Evolutionary conservation across 1,140 invertebrate species (phyloP).

Genomic region (Tribolium madens): DNA sequence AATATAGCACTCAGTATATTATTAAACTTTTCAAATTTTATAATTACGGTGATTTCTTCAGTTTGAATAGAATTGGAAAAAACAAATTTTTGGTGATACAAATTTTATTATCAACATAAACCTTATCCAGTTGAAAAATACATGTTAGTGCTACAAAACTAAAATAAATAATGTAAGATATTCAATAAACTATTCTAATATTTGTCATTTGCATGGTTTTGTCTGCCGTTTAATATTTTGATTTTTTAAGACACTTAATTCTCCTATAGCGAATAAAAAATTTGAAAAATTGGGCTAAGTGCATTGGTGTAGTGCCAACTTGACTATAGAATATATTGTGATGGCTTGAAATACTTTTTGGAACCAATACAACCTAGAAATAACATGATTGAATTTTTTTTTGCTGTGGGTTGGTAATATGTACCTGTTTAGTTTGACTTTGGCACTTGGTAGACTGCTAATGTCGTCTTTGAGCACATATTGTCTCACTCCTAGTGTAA

Average conservation of each 20-base stretch:
- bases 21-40: too few species aligned
- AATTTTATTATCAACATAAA: slow-evolving; percentile 16
- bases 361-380: slow-evolving; percentile 54
- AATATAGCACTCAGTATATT: too few species aligned
- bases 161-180: slow-evolving; percentile 25
- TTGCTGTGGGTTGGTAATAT: slow-evolving; percentile 21
- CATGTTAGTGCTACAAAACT: slow-evolving; percentile 10
- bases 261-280: too few species aligned
- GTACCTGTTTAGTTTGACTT: slow-evolving; percentile 76
- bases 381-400: not conserved
- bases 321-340: slow-evolving; percentile 39
- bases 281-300: slow-evolving; percentile 3
- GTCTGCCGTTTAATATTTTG: not conserved
- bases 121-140: slow-evolving; percentile 18
- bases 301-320: slow-evolving; percentile 7
- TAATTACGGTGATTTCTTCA: too few species aligned
- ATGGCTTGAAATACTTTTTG: slow-evolving; percentile 47
- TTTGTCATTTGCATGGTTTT: slow-evolving; percentile 9
- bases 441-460: slow-evolving; percentile 74
- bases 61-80: too few species aligned
- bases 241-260: not conserved
- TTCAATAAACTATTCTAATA: not conserved
- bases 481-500: slow-evolving; percentile 83
- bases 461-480: slow-evolving; percentile 83
- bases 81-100: not conserved